These are phyloP conservation scores for Pararge aegeria DNA, from an alignment of 1,140 invertebrate species.

Conservation along the genomic window DNA sequence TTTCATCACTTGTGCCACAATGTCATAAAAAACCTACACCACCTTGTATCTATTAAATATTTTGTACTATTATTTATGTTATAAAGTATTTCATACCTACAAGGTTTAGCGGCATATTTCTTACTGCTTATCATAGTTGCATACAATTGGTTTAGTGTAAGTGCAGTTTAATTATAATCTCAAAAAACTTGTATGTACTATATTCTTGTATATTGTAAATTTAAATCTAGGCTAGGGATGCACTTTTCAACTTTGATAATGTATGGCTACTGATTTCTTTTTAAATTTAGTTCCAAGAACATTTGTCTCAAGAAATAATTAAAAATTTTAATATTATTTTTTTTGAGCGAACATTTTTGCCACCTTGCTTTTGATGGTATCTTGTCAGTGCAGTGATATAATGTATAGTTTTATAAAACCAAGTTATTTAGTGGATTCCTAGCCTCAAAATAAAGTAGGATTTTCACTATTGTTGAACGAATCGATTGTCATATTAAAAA, in stretches of 20 bases:
- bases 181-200: conserved; percentile 54
- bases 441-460: conserved; percentile 29
- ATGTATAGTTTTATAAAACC: background rate
- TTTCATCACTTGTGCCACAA: conserved; percentile 12
- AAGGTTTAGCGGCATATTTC: conserved; percentile 5
- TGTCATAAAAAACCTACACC: conserved; percentile 9
- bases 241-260: conserved; percentile 11
- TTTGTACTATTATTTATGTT: background rate
- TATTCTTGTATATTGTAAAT: conserved; percentile 78
- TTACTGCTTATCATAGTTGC: conserved; percentile 18
- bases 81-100: conserved; percentile 6
- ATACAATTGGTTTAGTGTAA: conserved; percentile 29
- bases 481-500: too few relatives aligned
- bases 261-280: too few relatives aligned
- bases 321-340: too few relatives aligned
- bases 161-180: conserved; percentile 52
- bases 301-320: too few relatives aligned
- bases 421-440: conserved; percentile 6
- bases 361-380: background rate
- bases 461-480: background rate
- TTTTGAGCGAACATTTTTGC: too few relatives aligned
- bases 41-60: conserved; percentile 16
- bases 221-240: conserved; percentile 27
- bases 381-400: background rate
- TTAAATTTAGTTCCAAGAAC: too few relatives aligned